A percentile compares a stretch with the other conserved stretches of the same genome.
phyloP scores from a whole-genome alignment of 2,888 invertebrate genomes.

The Oeneis ivallda region DNA sequence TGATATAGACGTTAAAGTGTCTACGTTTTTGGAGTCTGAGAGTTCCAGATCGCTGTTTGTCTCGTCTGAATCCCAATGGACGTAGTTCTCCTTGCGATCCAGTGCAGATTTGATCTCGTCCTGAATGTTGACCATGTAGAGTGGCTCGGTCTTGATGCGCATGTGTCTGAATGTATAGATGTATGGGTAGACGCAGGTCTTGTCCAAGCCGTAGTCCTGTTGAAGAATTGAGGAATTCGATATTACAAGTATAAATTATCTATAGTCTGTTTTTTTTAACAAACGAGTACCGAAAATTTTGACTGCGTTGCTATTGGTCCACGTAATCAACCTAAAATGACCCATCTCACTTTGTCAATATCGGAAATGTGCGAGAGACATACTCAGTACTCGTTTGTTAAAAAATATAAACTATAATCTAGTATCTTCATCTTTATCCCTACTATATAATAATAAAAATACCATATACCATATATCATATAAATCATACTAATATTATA shows the following conservation, averaged over 20 bases:
- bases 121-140: conserved; percentile 59
- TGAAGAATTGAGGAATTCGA: conserved; percentile 39
- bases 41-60: conserved; percentile 38
- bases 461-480: too few relatives aligned
- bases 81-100: conserved; percentile 48
- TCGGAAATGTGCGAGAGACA: too few relatives aligned
- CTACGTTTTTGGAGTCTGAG: conserved; percentile 40
- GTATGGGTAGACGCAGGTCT: conserved; percentile 58
- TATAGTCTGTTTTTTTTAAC: too few relatives aligned
- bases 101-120: conserved; percentile 51
- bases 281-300: too few relatives aligned
- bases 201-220: conserved; percentile 63
- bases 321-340: too few relatives aligned
- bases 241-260: not conserved
- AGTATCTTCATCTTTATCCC: too few relatives aligned
- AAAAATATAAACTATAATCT: too few relatives aligned
- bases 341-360: too few relatives aligned
- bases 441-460: too few relatives aligned
- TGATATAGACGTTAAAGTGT: conserved; percentile 49
- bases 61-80: conserved; percentile 62
- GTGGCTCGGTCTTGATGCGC: conserved; percentile 50
- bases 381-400: too few relatives aligned
- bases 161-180: conserved; percentile 36
- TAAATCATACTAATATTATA: too few relatives aligned
- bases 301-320: too few relatives aligned